These are phyloP conservation scores for Alethe diademata DNA, from an alignment of 2,113 vertebrate genomes.

Conservation along the genomic window DNA sequence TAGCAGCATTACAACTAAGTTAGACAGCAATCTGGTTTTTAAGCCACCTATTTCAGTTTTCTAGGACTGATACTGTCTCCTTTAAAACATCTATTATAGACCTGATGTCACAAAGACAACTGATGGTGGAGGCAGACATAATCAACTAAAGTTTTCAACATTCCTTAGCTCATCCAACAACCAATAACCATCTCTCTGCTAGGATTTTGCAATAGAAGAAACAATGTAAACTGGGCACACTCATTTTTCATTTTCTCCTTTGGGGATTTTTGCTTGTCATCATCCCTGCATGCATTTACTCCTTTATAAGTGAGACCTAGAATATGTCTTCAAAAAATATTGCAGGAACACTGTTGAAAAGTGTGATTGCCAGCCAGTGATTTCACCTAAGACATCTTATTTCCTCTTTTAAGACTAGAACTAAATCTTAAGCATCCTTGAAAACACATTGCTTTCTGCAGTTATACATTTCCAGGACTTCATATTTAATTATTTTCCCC, in stretches of 20 bases:
- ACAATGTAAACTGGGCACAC: slow-evolving; percentile 46
- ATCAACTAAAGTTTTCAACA: slow-evolving; percentile 57
- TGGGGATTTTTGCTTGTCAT: slow-evolving; percentile 52
- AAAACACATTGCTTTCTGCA: slow-evolving; percentile 21
- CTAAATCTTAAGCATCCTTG: slow-evolving; percentile 49
- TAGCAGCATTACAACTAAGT: slow-evolving; percentile 1
- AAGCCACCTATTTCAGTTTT: slow-evolving; percentile 41
- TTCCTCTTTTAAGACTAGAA: slow-evolving; percentile 58
- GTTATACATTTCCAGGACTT: background rate
- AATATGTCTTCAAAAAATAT: slow-evolving; percentile 27
- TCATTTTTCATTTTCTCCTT: slow-evolving; percentile 60
- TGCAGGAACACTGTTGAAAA: slow-evolving; percentile 4
- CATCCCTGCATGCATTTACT: slow-evolving; percentile 46
- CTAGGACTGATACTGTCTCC: background rate
- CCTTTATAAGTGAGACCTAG: slow-evolving; percentile 38
- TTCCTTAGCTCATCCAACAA: slow-evolving; percentile 62
- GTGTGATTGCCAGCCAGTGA: background rate
- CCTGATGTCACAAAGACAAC: slow-evolving; percentile 41
- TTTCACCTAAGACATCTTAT: slow-evolving; percentile 38
- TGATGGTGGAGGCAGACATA: slow-evolving; percentile 47
- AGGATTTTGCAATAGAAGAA: slow-evolving; percentile 65
- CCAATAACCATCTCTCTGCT: slow-evolving; percentile 45
- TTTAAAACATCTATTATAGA: slow-evolving; percentile 28
- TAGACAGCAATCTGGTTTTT: slow-evolving; percentile 44
- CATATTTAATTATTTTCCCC: background rate